Evolutionary conservation across 2,797 vertebrate genomes (phyloP).

Genomic region (Apodemus agrarius): DNA sequence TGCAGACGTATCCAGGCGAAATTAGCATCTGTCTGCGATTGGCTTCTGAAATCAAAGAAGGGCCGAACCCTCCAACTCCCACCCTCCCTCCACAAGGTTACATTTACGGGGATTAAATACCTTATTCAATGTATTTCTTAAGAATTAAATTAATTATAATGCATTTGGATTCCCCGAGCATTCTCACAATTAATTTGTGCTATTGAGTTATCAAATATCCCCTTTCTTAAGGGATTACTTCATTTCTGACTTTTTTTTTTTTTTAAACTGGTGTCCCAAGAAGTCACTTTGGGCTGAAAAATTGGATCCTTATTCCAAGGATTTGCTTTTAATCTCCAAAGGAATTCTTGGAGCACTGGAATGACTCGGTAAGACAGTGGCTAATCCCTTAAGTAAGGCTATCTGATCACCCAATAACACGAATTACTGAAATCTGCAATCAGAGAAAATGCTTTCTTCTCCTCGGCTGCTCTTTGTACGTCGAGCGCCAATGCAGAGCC

Average conservation of each 20-base stretch:
- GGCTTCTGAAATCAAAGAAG: constrained; percentile 66
- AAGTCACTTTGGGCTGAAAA: constrained; percentile 80
- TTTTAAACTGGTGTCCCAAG: constrained; percentile 63
- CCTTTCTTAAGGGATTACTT: constrained; percentile 79
- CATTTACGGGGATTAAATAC: constrained; percentile 79
- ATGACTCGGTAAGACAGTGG: constrained; percentile 45
- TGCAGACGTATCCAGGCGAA: not conserved
- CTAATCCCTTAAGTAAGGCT: constrained; percentile 68
- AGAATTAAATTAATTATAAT: constrained; percentile 83
- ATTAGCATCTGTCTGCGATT: constrained; percentile 54
- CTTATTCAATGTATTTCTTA: constrained; percentile 81
- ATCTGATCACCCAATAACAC: constrained; percentile 62
- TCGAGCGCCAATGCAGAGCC: not conserved
- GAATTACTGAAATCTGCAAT: constrained; percentile 35
- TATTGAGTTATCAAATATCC: constrained; percentile 81
- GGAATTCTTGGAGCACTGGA: constrained; percentile 71
- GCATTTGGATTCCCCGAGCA: constrained; percentile 78
- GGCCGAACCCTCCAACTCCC: constrained; percentile 61
- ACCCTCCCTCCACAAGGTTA: constrained; percentile 62
- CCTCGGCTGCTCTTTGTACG: not conserved
- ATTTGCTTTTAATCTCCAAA: constrained; percentile 78
- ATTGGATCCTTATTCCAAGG: constrained; percentile 70
- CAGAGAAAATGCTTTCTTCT: not conserved
- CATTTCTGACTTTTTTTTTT: constrained; percentile 70
- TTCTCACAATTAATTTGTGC: constrained; percentile 82